These are phyloP conservation scores for Cancer borealis DNA, from an alignment of 2,888 invertebrate genomes.

Conservation along the genomic window DNA sequence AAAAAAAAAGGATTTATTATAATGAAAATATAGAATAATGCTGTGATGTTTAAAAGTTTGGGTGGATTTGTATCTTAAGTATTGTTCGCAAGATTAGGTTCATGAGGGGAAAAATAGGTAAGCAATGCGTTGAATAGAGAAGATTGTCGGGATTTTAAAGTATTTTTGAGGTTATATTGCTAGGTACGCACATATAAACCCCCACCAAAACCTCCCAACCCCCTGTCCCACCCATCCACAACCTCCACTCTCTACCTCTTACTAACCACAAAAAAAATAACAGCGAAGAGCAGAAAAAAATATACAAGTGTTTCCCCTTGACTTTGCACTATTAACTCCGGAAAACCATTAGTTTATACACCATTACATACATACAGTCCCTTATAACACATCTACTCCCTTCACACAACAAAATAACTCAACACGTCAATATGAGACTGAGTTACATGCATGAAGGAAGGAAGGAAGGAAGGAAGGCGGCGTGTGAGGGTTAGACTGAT, in stretches of 20 bases:
- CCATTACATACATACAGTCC: too few relatives aligned
- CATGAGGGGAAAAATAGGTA: not conserved
- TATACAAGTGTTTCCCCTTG: too few relatives aligned
- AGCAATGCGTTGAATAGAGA: not conserved
- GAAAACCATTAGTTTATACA: too few relatives aligned
- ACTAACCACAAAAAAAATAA: too few relatives aligned
- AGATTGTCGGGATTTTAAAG: not conserved
- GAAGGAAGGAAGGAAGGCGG: not conserved
- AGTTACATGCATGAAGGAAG: not conserved
- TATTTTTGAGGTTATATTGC: not conserved
- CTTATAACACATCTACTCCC: not conserved
- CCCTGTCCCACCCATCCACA: too few relatives aligned
- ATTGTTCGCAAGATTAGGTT: not conserved
- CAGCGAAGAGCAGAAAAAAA: too few relatives aligned
- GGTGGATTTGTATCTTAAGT: not conserved
- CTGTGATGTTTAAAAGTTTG: not conserved
- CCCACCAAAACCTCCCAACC: too few relatives aligned
- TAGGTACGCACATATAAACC: too few relatives aligned
- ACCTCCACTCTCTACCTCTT: too few relatives aligned
- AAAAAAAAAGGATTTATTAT: too few relatives aligned
- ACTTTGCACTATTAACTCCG: too few relatives aligned
- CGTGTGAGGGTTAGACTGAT: not conserved
- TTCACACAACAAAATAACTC: not conserved
- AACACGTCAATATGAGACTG: not conserved
- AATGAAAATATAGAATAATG: not conserved